Evolutionary conservation across 2,888 invertebrate species (phyloP), one percentile per base, ranked within the genome.

Genomic region (Agelastica alni): DNA sequence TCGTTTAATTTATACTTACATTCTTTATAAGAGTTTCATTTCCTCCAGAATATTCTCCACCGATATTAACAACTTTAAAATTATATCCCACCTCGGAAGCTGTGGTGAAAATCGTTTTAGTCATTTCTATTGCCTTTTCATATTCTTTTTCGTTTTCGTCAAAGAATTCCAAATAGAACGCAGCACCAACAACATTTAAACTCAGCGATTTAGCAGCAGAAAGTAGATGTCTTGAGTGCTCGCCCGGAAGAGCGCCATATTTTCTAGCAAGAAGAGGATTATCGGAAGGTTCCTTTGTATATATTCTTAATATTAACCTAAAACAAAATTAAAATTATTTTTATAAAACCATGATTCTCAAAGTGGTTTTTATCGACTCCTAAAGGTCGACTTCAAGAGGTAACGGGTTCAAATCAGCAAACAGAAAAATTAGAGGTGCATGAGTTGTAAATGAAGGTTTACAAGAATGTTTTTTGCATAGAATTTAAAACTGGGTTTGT

Each of bases 21-120:
- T 34, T 34, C 16, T 7, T 16, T 16, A 34, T 34, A 16, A 16
- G 16, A 18, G 85, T 77, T 64, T 81, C 80, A 32, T 28, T 14
- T 5, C 26, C 32, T 32, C 54, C 59, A 14, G 54, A 46, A 53
- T 20, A 59, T 30, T 54, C 55, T 9, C 55, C 59, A 26, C 61
- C 61, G 16, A 61, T 59, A 46, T 61, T 57, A 9, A 61, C 10
- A 9, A 61, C 22, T 6, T 22, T 48, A 13, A 61, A 57, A 3
- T 44, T 51, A 18, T 53, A 61, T 13, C 57, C 57, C 4, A 61
- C 9, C 9, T 10, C 39, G 2, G 37, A 44, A n/a, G 45, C 61
- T 5, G 20, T 16, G 17, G 55, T 47, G 13, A 57, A 61, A 10
- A 59, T 51, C 7, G 52, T 14, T 26, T 48, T 30, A 4, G 59